Percentiles rank a stretch among this genome's conserved stretches.
Evolutionary conservation across 2,888 invertebrate species (phyloP).

Genomic region (Bombylius major): DNA sequence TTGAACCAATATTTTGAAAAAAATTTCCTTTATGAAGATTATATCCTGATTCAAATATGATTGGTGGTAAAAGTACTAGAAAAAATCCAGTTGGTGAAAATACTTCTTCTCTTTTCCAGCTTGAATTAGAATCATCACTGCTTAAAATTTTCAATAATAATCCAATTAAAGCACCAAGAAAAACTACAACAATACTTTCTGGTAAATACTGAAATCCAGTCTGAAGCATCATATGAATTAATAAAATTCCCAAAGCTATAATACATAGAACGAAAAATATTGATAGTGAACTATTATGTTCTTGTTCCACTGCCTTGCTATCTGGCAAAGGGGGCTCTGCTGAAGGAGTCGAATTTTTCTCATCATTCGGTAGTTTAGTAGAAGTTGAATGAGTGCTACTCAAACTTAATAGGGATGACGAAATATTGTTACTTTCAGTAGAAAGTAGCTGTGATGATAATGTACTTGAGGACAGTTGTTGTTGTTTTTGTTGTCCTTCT

Average conservation of each 20-base stretch:
- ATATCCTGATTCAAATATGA: conserved; percentile 98
- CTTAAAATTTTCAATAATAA: conserved; percentile 81
- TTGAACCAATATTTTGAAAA: conserved; percentile 97
- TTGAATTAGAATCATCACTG: conserved; percentile 68
- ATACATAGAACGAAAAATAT: conserved; percentile 97
- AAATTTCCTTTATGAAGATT: conserved; percentile 96
- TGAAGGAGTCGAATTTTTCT: conserved; percentile 40
- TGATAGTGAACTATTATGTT: conserved; percentile 91
- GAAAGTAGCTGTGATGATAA: no score
- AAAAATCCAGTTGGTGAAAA: conserved; percentile 98
- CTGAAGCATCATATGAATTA: conserved; percentile 89
- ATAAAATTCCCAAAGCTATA: conserved; percentile 81
- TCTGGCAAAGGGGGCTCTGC: conserved; percentile 74
- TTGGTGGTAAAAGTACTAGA: conserved; percentile 89
- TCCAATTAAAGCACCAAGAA: conserved; percentile 87
- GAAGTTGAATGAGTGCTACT: no score
- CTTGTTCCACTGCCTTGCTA: conserved; percentile 86
- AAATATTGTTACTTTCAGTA: no score
- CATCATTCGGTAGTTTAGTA: no score
- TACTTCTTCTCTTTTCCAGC: conserved; percentile 95
- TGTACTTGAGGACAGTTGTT: no score
- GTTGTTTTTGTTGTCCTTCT: no score
- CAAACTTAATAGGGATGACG: no score
- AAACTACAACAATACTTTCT: conserved; percentile 94
- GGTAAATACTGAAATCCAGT: conserved; percentile 95